Base-by-base conservation (phyloP, 2,113 vertebrate species). In the Globicephala melas region DNA sequence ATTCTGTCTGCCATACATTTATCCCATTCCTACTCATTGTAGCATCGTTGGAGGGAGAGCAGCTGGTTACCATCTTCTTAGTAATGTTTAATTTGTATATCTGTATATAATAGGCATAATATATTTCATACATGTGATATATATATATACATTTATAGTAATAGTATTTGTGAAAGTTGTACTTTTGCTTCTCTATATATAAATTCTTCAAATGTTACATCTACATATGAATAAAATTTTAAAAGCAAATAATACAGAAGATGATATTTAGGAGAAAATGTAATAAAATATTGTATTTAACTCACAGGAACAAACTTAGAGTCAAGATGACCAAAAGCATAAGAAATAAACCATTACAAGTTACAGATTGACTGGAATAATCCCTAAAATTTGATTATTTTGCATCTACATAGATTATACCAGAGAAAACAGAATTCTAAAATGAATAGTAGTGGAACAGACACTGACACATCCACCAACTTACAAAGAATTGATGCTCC, bases 261-360 rank as follows among this genome's bases (percentile, higher is more conserved):
- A 80, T 80, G 4, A 53, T 74, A 80, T 14, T 77, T 68, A 81
- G 28, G 28, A 79, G 11, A 76, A 76, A 83, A 53, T 77, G 8
- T 31, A 87, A 94, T 79, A 79, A 83, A 97, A 80, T 80, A 47
- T 47, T 17, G 82, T 31, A 71, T 81, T 47, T 87, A 87, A 77
- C 14, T 6, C 44, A 62, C 7, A 55, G 17, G 55, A 44, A 21
- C 18, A 89, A 81, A 85, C 26, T 71, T 92, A 47, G 9, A 84
- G 58, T 77, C 15, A 92, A 73, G 18, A 63, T 67, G 14, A 73
- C n/a, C 15, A 94, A 86, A 91, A 94, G 1, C 6, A 33, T 11
- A 89, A 76, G 38, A 55, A 71, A 38, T 83, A 94, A 92, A 62
- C 28, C 2, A 41, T 15, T 55, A 17, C 3, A 23, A 41, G 5